phyloP scores from a whole-genome alignment of 2,113 vertebrate genomes.

The Leptosomus discolor region DNA sequence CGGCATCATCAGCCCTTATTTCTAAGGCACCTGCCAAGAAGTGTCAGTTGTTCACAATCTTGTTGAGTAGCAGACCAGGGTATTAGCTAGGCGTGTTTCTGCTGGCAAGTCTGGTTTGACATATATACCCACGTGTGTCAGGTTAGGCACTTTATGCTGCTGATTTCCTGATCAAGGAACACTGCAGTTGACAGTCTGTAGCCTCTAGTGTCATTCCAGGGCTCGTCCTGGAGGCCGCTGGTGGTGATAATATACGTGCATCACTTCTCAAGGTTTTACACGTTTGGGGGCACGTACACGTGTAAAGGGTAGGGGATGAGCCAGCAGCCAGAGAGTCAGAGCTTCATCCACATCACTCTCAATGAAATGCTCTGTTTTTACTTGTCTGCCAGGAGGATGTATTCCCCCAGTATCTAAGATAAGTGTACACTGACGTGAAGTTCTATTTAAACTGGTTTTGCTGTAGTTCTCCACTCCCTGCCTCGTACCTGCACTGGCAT shows the following conservation, averaged over 20 bases:
- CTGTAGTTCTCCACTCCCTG: neutral
- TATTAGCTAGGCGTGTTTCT: neutral
- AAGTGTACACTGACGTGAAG: neutral
- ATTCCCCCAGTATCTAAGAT: neutral
- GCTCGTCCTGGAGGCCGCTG: neutral
- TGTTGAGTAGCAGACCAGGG: neutral
- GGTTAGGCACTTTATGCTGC: neutral
- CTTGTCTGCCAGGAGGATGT: neutral
- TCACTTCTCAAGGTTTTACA: neutral
- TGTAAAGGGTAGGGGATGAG: neutral
- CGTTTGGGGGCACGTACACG: neutral
- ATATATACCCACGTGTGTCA: accelerated
- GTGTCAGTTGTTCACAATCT: neutral
- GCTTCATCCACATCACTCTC: accelerated
- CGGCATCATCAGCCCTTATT: neutral
- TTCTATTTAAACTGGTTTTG: neutral
- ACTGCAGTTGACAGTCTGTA: neutral
- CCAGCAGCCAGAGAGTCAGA: neutral
- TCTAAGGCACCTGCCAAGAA: neutral
- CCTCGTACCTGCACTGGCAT: neutral
- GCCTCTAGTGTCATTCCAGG: neutral
- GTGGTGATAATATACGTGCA: neutral
- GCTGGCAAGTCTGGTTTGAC: neutral
- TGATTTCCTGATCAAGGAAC: neutral
- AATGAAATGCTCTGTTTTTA: neutral